Conservation (phyloP, 2,113 vertebrate species). For the Alethe castanea region DNA sequence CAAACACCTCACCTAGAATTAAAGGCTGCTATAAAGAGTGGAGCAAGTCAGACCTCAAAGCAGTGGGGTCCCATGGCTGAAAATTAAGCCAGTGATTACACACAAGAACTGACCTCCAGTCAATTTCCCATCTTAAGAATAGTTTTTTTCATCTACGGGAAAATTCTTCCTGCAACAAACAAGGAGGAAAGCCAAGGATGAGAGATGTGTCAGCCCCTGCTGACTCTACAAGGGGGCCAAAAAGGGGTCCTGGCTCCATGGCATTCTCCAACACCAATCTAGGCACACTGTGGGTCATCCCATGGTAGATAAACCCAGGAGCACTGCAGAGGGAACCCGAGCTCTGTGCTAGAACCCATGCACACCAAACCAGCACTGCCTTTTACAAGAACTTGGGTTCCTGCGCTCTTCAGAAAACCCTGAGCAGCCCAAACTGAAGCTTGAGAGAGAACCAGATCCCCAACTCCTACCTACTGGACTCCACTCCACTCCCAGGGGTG, state of each 20-base stretch:
- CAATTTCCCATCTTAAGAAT: neutral
- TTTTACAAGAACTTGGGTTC: neutral
- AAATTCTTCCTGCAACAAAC: neutral
- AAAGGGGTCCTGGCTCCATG: neutral
- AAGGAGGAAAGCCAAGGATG: neutral
- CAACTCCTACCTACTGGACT: neutral
- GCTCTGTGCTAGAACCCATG: neutral
- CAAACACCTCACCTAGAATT: neutral
- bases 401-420: neutral
- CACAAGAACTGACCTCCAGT: neutral
- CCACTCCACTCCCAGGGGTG: accelerated
- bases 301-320: neutral
- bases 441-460: neutral
- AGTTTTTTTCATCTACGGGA: neutral
- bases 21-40: neutral
- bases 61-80: neutral
- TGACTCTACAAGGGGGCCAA: neutral
- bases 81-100: neutral
- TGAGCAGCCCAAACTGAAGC: neutral
- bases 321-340: neutral
- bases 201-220: neutral
- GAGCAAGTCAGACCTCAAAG: neutral
- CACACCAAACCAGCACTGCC: neutral
- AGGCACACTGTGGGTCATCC: neutral
- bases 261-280: neutral